Percentiles rank a stretch among this genome's conserved stretches.
Conservation (phyloP, 2,797 vertebrate species). For the Caiman crocodilus region DNA sequence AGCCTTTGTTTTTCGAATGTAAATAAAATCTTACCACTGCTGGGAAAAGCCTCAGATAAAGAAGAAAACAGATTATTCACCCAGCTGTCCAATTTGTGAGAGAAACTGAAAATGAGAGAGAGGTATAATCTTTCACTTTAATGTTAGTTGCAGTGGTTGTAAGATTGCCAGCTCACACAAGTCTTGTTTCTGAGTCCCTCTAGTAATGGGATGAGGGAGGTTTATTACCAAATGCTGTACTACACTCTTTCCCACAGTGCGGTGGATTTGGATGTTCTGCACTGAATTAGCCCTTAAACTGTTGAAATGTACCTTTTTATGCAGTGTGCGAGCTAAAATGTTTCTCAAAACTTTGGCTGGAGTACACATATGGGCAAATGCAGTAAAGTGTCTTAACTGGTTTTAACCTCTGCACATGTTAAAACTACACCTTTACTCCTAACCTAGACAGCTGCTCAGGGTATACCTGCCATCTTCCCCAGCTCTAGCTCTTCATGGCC, state of each 20-base stretch:
- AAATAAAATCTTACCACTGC: no score
- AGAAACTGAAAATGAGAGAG: neutral
- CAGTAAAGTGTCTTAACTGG: neutral
- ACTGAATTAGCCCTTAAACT: neutral
- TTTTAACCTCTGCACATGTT: neutral
- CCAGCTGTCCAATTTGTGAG: neutral
- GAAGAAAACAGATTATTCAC: neutral
- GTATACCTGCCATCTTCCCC: no score
- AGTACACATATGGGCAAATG: neutral
- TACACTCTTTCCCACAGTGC: no score
- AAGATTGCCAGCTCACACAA: rapidly evolving
- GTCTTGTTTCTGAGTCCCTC: no score
- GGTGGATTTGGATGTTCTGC: neutral
- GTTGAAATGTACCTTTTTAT: no score
- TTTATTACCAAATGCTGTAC: no score
- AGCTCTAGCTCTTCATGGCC: neutral
- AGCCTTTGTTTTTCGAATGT: no score
- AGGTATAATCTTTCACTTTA: neutral
- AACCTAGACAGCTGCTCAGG: no score
- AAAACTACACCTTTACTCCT: neutral
- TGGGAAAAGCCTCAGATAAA: rapidly evolving
- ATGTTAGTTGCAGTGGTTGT: neutral
- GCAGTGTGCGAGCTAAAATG: no score
- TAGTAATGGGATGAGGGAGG: no score
- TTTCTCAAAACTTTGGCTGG: no score